Conservation (phyloP, 2,797 vertebrate genomes). For the Atherinosoma microstoma region DNA sequence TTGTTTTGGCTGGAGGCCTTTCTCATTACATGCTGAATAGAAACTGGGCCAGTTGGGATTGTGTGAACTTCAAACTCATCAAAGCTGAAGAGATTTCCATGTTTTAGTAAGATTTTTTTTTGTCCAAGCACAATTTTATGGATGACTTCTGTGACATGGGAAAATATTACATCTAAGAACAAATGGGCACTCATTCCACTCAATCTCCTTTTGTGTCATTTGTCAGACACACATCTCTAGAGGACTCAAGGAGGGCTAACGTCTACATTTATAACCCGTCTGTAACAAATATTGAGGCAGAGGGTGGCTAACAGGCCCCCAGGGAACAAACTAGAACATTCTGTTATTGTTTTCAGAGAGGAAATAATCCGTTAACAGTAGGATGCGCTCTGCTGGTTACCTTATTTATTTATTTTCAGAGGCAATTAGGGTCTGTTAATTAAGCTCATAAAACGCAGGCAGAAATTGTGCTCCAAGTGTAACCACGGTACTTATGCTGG, state of each 20-base stretch:
- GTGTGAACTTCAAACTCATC: slow-evolving; percentile 62
- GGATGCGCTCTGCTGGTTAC: slow-evolving; percentile 67
- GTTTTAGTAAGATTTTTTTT: slow-evolving; percentile 40
- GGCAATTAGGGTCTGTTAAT: slow-evolving; percentile 77
- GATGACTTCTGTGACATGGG: slow-evolving; percentile 56
- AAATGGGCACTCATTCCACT: slow-evolving; percentile 38
- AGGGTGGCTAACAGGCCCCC: slow-evolving; percentile 50
- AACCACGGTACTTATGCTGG: slow-evolving; percentile 56
- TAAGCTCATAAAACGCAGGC: slow-evolving; percentile 64
- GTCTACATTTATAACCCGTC: slow-evolving; percentile 49
- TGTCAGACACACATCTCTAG: slow-evolving; percentile 33
- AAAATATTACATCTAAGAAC: slow-evolving; percentile 56
- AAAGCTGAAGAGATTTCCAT: slow-evolving; percentile 44
- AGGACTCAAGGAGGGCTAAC: slow-evolving; percentile 30
- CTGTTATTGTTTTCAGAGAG: slow-evolving; percentile 76
- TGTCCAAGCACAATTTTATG: slow-evolving; percentile 55
- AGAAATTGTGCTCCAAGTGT: slow-evolving; percentile 42
- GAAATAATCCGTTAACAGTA: slow-evolving; percentile 75
- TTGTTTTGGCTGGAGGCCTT: slow-evolving; percentile 71
- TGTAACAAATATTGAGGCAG: slow-evolving; percentile 41
- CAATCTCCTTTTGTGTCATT: slow-evolving; percentile 40
- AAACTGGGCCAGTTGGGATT: slow-evolving; percentile 59
- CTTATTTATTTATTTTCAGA: slow-evolving; percentile 74
- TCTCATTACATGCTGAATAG: slow-evolving; percentile 63
- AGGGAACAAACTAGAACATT: slow-evolving; percentile 61